Percentiles rank a stretch among this genome's conserved stretches.
These are phyloP conservation scores for Eulacestoma nigropectus DNA, from an alignment of 2,113 vertebrate genomes.

Conservation along the genomic window DNA sequence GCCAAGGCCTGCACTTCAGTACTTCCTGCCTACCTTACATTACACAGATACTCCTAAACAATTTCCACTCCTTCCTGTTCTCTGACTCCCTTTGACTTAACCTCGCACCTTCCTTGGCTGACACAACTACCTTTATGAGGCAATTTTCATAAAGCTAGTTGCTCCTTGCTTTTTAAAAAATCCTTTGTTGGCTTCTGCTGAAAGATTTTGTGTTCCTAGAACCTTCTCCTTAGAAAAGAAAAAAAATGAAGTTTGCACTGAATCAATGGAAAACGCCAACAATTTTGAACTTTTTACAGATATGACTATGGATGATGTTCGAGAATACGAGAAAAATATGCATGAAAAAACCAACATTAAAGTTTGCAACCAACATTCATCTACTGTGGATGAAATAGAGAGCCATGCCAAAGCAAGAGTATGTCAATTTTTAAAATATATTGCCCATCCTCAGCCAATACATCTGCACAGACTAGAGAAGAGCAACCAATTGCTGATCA, in stretches of 20 bases:
- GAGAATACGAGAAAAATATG: slow-evolving; percentile 97
- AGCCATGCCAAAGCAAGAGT: slow-evolving; percentile 92
- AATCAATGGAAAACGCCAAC: slow-evolving; percentile 76
- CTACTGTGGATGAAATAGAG: slow-evolving; percentile 92
- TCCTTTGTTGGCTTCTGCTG: slow-evolving; percentile 68
- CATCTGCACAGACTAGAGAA: neutral
- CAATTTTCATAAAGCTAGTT: slow-evolving; percentile 73
- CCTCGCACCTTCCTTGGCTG: slow-evolving; percentile 64
- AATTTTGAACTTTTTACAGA: slow-evolving; percentile 93
- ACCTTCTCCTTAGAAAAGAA: slow-evolving; percentile 28
- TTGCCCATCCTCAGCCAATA: slow-evolving; percentile 47
- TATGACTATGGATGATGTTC: slow-evolving; percentile 98
- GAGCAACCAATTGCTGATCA: neutral
- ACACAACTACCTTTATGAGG: slow-evolving; percentile 75
- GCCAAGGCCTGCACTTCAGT: slow-evolving; percentile 36
- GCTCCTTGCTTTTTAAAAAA: slow-evolving; percentile 57
- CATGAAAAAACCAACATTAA: slow-evolving; percentile 99
- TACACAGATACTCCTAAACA: slow-evolving; percentile 23
- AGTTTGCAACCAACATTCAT: slow-evolving; percentile 93
- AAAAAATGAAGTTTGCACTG: slow-evolving; percentile 15
- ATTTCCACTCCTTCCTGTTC: slow-evolving; percentile 70
- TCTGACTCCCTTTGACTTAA: slow-evolving; percentile 59
- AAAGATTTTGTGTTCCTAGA: slow-evolving; percentile 50
- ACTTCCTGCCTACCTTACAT: slow-evolving; percentile 23
- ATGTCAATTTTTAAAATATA: slow-evolving; percentile 79